Evolutionary conservation across 2,113 vertebrate genomes (phyloP), one percentile per base, ranked within the genome.

Genomic region (Apaloderma vittatum): DNA sequence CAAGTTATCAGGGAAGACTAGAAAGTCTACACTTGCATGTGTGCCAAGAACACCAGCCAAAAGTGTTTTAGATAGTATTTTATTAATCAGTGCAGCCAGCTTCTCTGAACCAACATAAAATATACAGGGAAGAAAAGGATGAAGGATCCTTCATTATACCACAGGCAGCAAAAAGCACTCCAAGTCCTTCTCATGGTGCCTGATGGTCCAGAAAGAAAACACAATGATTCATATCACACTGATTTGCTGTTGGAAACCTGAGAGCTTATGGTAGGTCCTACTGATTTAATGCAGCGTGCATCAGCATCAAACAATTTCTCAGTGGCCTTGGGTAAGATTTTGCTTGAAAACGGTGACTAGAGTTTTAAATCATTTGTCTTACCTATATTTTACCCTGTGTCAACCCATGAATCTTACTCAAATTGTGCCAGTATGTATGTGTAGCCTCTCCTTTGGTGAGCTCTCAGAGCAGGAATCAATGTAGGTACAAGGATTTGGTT

Each of bases 261-360:
- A 65, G 45, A 91, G 73, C 62, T 81, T 75, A 87, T 0, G 0
- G 49, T 12, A 93, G 79, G 48, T 75, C 45, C 76, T 29, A 54
- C 49, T 92, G 90, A 97, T 94, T 94, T 91, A 96, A 71, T 78
- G 68, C 88, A 81, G 40, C 74, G 43, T 18, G 36, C 37, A 86
- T 71, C 65, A 78, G 52, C 46, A 61, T 55, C 73, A 67, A 86
- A 86, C 46, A 52, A 78, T 37, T 57, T 94, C 88, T 49, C 80
- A 66, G 61, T 12, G 67, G 90, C 71, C 78, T 90, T 46, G 63
- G 1, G 1, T 21, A 74, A 72, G 52, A 84, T 22, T 66, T 86
- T 65, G 83, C 68, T 81, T 94, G 76, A 63, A 51, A 88, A 81
- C 17, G 46, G 40, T 8, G 70, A 81, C 55, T 2, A 24, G 62